phyloP scores from a whole-genome alignment of 2,797 vertebrate species.

The Sebastiscus albofasciatus region DNA sequence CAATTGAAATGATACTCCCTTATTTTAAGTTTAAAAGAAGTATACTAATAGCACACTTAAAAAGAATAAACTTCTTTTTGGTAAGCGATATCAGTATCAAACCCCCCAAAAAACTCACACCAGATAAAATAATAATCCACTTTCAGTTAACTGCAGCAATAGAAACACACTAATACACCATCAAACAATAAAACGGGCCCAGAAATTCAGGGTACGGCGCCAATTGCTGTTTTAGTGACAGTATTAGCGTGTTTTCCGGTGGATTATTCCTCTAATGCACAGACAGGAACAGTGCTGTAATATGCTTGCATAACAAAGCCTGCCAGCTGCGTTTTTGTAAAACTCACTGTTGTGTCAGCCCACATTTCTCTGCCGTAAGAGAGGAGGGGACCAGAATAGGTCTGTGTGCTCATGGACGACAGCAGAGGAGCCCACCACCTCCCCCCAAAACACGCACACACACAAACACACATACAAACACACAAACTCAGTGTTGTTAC shows the following conservation, averaged over 20 bases:
- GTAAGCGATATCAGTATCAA: not conserved
- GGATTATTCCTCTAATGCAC: conserved; percentile 50
- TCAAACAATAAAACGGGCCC: conserved; percentile 1
- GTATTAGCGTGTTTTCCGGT: conserved; percentile 25
- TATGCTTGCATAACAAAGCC: conserved; percentile 54
- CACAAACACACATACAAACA: not conserved
- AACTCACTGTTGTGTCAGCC: conserved; percentile 45
- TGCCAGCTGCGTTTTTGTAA: conserved; percentile 49
- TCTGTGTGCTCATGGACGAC: conserved; percentile 19
- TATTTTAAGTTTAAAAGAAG: no score
- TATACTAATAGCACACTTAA: no score
- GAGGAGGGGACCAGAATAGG: conserved; percentile 28
- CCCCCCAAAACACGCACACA: not conserved
- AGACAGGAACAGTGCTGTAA: conserved; percentile 38
- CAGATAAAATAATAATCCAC: not conserved
- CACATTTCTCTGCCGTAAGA: conserved; percentile 30
- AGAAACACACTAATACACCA: not conserved
- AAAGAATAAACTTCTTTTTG: no score
- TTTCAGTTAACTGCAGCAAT: not conserved
- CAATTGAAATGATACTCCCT: no score
- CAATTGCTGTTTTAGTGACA: conserved; percentile 20
- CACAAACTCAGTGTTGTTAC: not conserved
- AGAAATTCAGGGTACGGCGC: not conserved
- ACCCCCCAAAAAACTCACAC: not conserved
- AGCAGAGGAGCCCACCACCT: conserved; percentile 11